Conservation (phyloP, 2,888 invertebrate genomes). For the Sericinus montela region DNA sequence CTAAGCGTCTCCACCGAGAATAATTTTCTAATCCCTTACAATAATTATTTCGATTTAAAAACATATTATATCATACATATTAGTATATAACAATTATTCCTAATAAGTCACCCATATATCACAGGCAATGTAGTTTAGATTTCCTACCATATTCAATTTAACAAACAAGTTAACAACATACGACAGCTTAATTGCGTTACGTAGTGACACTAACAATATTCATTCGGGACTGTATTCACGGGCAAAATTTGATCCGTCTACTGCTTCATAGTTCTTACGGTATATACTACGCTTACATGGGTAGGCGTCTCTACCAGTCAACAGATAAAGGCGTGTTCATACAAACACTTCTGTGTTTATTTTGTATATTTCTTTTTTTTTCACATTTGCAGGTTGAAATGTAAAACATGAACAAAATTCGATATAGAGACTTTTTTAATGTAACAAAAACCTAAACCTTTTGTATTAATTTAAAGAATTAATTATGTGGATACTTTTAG, state of each 20-base stretch:
- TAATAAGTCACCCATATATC: not conserved
- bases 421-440: too few relatives aligned
- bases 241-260: slow-evolving; percentile 2
- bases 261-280: not conserved
- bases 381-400: too few relatives aligned
- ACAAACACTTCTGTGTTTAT: too few relatives aligned
- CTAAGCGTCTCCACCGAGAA: too few relatives aligned
- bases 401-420: too few relatives aligned
- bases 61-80: too few relatives aligned
- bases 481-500: too few relatives aligned
- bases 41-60: too few relatives aligned
- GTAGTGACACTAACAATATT: slow-evolving; percentile 7
- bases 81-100: not conserved
- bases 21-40: too few relatives aligned
- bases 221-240: slow-evolving; percentile 1
- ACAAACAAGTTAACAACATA: not conserved
- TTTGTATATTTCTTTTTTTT: too few relatives aligned
- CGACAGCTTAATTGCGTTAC: slow-evolving; percentile 1
- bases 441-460: too few relatives aligned
- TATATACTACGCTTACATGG: slow-evolving; percentile 7
- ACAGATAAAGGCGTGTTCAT: slow-evolving; percentile 2
- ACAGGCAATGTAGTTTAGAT: not conserved
- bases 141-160: not conserved
- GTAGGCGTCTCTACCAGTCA: slow-evolving; percentile 11
- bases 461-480: too few relatives aligned